Evolutionary conservation across 2,113 vertebrate genomes (phyloP).

Genomic region (Chionis minor): DNA sequence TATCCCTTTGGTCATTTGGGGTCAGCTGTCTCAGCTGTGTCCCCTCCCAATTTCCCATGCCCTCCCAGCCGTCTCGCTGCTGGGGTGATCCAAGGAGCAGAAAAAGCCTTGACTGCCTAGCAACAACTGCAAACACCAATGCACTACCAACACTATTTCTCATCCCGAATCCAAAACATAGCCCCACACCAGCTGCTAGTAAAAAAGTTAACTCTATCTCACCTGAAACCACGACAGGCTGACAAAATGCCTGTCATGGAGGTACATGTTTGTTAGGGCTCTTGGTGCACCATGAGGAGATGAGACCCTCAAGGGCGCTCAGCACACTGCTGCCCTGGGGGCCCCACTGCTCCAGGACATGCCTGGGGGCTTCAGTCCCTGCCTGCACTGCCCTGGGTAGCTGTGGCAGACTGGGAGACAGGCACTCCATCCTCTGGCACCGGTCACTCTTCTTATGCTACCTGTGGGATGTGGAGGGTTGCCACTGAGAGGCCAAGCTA

Average conservation of each 20-base stretch:
- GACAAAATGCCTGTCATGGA: not conserved
- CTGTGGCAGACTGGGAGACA: not conserved
- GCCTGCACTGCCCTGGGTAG: not conserved
- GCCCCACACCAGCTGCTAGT: not conserved
- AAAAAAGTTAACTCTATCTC: not conserved
- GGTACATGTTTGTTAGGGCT: not conserved
- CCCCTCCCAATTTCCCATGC: not conserved
- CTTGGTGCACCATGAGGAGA: accelerated
- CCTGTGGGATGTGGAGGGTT: accelerated
- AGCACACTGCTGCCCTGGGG: not conserved
- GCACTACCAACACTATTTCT: not conserved
- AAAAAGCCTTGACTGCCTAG: not conserved
- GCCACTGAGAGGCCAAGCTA: not conserved
- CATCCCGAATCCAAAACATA: not conserved
- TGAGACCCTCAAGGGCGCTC: accelerated
- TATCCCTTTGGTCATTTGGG: not conserved
- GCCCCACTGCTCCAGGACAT: not conserved
- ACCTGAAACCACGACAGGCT: not conserved
- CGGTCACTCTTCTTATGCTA: not conserved
- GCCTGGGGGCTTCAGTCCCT: not conserved
- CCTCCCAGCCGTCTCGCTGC: not conserved
- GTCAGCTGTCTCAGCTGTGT: not conserved
- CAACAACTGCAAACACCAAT: not conserved
- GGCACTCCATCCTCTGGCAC: not conserved
- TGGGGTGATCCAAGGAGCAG: not conserved